A percentile compares a stretch with the other conserved stretches of the same genome.
Conservation (phyloP, 2,113 vertebrate species). For the Oreotrochilus melanogaster region DNA sequence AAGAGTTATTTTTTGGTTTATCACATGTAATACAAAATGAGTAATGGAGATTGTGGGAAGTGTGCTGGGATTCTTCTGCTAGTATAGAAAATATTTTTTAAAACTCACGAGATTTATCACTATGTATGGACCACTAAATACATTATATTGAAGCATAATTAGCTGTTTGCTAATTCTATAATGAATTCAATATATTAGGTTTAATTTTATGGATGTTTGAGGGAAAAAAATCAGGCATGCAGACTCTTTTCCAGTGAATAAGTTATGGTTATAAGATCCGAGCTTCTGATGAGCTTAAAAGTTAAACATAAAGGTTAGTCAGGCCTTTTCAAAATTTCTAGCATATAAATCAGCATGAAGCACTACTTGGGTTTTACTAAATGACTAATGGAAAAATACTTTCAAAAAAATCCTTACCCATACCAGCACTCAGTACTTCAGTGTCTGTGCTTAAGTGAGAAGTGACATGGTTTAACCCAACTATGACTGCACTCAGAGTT, state of each 20-base stretch:
- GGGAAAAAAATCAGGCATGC: not conserved
- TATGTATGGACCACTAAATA: not conserved
- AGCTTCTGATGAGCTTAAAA: not conserved
- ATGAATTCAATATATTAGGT: not conserved
- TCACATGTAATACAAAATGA: not conserved
- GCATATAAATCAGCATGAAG: not conserved
- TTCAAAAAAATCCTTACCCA: not conserved
- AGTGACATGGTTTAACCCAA: not conserved
- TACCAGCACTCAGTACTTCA: not conserved
- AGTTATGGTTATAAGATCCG: not conserved
- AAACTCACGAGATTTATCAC: not conserved
- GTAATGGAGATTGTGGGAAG: not conserved
- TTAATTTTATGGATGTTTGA: not conserved
- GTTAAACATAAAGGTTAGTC: not conserved
- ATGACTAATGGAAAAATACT: not conserved
- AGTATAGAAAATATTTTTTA: not conserved
- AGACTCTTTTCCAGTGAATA: not conserved
- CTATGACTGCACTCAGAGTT: not conserved
- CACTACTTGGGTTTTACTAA: not conserved
- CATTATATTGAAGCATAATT: constrained; percentile 9
- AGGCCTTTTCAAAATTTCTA: not conserved
- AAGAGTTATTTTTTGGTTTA: constrained; percentile 27
- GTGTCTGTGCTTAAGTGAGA: not conserved
- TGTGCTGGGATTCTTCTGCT: constrained; percentile 16
- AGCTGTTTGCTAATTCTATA: constrained; percentile 44